A percentile compares a stretch with the other conserved stretches of the same genome.
phyloP scores from a whole-genome alignment of 1,140 invertebrate species.

The Triops cancriformis region DNA sequence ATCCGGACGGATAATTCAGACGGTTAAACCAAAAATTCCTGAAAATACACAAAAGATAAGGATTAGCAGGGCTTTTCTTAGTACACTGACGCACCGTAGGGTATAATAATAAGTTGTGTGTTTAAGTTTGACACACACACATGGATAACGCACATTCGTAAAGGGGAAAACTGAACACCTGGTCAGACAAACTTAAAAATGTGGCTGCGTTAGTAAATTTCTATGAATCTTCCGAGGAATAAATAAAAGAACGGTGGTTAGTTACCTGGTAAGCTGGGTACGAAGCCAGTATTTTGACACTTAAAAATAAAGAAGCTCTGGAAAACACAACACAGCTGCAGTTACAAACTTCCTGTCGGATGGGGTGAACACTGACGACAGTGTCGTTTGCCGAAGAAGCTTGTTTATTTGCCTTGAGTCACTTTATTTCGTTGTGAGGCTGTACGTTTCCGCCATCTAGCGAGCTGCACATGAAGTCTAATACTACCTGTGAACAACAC shows the following conservation, averaged over 20 bases:
- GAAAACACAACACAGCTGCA: conserved; percentile 8
- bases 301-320: background rate
- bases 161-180: no score
- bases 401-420: conserved; percentile 1
- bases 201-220: no score
- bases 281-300: background rate
- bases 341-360: background rate
- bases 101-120: no score
- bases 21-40: no score
- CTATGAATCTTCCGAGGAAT: background rate
- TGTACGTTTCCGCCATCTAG: background rate
- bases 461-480: background rate
- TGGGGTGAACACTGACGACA: background rate
- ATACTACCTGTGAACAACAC: background rate
- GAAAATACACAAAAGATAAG: no score
- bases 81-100: no score
- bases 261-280: background rate
- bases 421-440: background rate
- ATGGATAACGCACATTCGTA: no score
- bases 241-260: background rate
- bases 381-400: background rate
- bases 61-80: no score
- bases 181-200: no score
- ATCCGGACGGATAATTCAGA: no score
- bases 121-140: no score